Evolutionary conservation across 2,888 invertebrate genomes (phyloP), one percentile per base, ranked within the genome.

Genomic region (Luperina testacea): DNA sequence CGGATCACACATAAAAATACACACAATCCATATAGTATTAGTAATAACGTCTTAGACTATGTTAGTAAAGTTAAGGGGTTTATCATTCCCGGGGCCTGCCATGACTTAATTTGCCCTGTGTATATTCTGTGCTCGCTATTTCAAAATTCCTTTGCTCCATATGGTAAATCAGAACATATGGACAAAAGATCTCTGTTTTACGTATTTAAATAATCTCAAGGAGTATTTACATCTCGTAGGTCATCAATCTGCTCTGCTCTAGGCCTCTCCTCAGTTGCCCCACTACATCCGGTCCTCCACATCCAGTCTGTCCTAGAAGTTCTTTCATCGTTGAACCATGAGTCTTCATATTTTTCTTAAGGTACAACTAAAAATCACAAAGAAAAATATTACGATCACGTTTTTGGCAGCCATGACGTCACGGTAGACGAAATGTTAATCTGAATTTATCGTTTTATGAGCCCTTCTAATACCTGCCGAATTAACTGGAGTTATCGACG

Each of bases 371-470:
- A 38, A 72, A 45, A 38, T 53, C 20, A 72, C 72, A 79, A 78
- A 84, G 63, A 6, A 72, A 79, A 72, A 32, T 51, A 84, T 72
- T 48, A 15, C 13, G 48, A 70, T 81, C 69, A 83, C 81, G 64
- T 77, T 72, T 77, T 65, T n/a, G 53, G 2, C 74, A 61, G 48
- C 11, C 17, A 32, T 77, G 86, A 83, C 86, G 83, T 83, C 83
- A 85, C 67, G 38, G 77, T 86, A 86, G 73, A 77, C 64, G 42
- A 71, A 45, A 38, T 32, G 0, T 74, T 83, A 82, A 85, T 83
- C 77, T 53, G 24, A 73, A 85, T 83, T 83, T 83, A 83, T 86
- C 51, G 83, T 53, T 83, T 86, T 82, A 83, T 86, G 57, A 75
- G 77, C 71, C 20, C 53, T 61, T 82, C 57, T 81, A 72, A 82